phyloP scores from a whole-genome alignment of 2,888 invertebrate genomes.

The Corbicula japonica region DNA sequence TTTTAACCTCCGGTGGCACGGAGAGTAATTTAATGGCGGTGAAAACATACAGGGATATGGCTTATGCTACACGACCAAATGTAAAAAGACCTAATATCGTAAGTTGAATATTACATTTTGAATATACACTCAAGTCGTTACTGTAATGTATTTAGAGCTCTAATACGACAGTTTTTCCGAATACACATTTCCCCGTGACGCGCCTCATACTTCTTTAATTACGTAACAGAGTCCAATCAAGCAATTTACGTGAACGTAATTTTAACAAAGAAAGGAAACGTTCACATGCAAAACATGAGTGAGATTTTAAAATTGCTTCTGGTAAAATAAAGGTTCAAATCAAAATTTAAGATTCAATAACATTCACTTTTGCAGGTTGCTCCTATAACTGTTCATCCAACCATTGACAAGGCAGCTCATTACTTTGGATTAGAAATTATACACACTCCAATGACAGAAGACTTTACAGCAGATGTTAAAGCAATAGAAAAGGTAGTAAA shows the following conservation, averaged over 20 bases:
- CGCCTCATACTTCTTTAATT: no score
- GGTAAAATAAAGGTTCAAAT: no score
- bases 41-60: constrained; percentile 82
- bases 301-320: no score
- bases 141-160: no score
- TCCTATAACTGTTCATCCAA: constrained; percentile 84
- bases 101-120: neutral
- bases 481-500: constrained; percentile 75
- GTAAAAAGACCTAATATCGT: constrained; percentile 81
- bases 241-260: no score
- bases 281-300: no score
- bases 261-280: no score
- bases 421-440: constrained; percentile 84
- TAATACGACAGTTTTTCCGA: no score
- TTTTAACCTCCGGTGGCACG: constrained; percentile 84
- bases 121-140: no score
- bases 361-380: constrained; percentile 74
- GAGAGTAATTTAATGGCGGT: constrained; percentile 85
- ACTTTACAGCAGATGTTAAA: constrained; percentile 78
- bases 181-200: no score
- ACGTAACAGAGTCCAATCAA: no score
- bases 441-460: constrained; percentile 77
- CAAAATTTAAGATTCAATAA: no score
- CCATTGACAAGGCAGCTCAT: constrained; percentile 84
- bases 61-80: constrained; percentile 76